These are phyloP conservation scores for Melangyna quadrimaculata DNA, from an alignment of 2,888 invertebrate species.

Conservation along the genomic window DNA sequence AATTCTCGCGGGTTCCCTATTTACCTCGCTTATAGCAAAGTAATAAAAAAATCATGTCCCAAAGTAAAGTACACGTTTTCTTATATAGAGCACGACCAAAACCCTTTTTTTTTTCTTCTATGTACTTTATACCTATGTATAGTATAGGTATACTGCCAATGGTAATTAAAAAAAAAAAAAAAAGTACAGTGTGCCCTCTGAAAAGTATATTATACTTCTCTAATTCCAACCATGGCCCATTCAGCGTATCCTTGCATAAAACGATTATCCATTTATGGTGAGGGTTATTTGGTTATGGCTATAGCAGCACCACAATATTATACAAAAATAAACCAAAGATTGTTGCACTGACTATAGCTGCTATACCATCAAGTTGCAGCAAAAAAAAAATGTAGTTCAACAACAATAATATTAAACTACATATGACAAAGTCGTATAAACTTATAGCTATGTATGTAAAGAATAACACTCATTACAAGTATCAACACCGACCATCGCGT, in stretches of 20 bases:
- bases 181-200: neutral
- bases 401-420: conserved; percentile 8
- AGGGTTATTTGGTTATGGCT: conserved; percentile 35
- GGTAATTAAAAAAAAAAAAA: neutral
- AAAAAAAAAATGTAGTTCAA: conserved; percentile 30
- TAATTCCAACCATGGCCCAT: neutral
- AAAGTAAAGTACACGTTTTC: conserved; percentile 30
- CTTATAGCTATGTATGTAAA: conserved; percentile 14
- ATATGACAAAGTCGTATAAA: conserved; percentile 46
- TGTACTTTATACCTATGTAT: too few species aligned
- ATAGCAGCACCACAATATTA: conserved; percentile 23
- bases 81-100: conserved; percentile 21
- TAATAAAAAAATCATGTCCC: conserved; percentile 63
- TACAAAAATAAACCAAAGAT: conserved; percentile 32
- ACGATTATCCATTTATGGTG: conserved; percentile 23
- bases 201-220: conserved; percentile 3
- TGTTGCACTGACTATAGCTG: conserved; percentile 20
- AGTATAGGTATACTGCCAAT: neutral
- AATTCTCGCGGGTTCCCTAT: conserved; percentile 68
- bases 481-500: conserved; percentile 11
- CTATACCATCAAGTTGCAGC: neutral
- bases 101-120: neutral
- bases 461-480: conserved; percentile 3
- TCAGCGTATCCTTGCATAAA: conserved; percentile 57
- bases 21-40: conserved; percentile 22